phyloP scores from a whole-genome alignment of 2,888 invertebrate genomes.

The Bellardia pandia region DNA sequence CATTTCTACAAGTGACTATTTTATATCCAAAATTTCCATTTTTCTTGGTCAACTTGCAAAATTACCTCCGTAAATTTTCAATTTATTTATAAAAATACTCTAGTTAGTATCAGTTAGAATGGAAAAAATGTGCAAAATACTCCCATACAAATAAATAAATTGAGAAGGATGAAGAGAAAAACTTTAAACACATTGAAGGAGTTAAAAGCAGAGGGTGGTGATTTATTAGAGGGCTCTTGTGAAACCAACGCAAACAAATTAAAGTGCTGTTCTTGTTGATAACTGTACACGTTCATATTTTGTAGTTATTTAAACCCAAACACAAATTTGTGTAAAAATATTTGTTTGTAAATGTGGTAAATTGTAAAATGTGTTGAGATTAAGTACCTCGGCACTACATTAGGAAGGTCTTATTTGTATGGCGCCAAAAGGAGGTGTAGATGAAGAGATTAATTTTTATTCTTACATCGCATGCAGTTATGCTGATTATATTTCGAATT shows the following conservation, averaged over 20 bases:
- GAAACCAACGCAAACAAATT: conserved; percentile 30
- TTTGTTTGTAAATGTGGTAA: neutral
- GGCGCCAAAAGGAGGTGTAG: neutral
- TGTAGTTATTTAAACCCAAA: neutral
- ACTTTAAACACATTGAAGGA: neutral
- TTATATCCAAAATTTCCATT: conserved; percentile 5
- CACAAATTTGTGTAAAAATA: neutral
- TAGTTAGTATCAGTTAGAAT: neutral
- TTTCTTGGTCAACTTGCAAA: neutral
- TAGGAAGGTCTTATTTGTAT: neutral
- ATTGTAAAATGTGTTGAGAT: neutral
- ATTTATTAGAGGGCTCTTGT: neutral
- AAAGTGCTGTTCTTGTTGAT: conserved; percentile 31
- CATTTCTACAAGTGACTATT: neutral
- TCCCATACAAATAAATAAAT: neutral
- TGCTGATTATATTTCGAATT: too few species aligned
- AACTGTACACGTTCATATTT: conserved; percentile 54
- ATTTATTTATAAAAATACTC: neutral
- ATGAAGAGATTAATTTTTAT: too few species aligned
- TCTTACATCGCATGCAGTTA: too few species aligned
- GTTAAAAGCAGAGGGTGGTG: neutral
- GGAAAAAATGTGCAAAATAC: neutral
- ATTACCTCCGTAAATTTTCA: neutral
- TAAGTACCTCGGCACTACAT: neutral
- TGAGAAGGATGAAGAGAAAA: neutral